These are phyloP conservation scores for Hirundo rustica DNA, from an alignment of 2,797 vertebrate species.

Conservation along the genomic window DNA sequence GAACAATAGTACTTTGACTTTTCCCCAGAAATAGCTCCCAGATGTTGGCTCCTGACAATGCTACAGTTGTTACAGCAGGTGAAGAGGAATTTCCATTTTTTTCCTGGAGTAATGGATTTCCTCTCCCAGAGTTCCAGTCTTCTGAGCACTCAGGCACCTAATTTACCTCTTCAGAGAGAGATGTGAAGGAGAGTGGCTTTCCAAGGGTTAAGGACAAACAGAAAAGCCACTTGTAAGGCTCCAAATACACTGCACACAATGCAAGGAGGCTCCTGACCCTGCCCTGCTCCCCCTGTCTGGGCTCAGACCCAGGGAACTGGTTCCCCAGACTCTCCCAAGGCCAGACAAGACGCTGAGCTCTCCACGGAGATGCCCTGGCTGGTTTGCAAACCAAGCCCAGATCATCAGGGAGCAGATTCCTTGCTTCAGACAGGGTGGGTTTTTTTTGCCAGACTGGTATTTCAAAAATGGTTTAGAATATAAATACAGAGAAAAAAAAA, in stretches of 20 bases:
- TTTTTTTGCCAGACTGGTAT: background rate
- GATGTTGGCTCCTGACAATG: slow-evolving; percentile 6
- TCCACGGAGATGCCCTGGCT: background rate
- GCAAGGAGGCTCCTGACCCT: background rate
- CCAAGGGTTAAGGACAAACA: background rate
- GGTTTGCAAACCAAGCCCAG: background rate
- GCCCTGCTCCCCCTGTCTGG: background rate
- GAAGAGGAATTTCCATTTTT: background rate
- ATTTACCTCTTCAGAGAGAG: background rate
- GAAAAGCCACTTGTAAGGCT: background rate
- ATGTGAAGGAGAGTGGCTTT: background rate
- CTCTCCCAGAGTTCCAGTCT: background rate
- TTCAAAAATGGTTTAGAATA: background rate
- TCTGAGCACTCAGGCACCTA: background rate
- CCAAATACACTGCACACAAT: background rate
- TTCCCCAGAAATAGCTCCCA: slow-evolving; percentile 16
- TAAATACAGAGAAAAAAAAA: background rate
- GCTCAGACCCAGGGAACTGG: background rate
- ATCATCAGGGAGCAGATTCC: background rate
- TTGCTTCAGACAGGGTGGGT: background rate
- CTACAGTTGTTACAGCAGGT: background rate
- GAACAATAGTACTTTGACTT: slow-evolving; percentile 53
- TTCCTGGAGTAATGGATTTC: background rate
- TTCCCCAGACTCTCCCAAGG: background rate
- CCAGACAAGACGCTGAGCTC: fast-evolving